Base-by-base conservation (phyloP, 2,113 vertebrate species). In the Paracanthobrama guichenoti region DNA sequence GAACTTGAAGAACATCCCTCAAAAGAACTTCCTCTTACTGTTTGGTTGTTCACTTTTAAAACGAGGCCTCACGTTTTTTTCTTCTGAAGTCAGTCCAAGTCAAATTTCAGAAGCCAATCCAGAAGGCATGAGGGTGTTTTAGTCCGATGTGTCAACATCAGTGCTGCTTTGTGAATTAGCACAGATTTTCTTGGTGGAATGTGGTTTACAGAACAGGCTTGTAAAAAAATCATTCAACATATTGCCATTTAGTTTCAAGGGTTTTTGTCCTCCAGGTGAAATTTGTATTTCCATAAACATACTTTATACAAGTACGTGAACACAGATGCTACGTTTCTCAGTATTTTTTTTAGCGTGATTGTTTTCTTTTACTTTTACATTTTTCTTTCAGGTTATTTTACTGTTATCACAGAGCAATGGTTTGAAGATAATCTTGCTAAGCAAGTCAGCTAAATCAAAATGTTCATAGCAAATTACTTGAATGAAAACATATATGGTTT, bases 31-130 rank as follows among this genome's bases (percentile, higher is more conserved):
- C 57, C 59, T 78, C 53, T 50, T 44, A n/a, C 75, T 39, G 20
- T 53, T 60, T 35, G 79, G 44, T 73, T 79, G 46, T 67, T 66
- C 76, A 50, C 39, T 46, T 82, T 48, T 71, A 28, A 59, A 74
- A 42, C 11, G n/a, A 55, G 28, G 48, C 31, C 48, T n/a, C 26
- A 7, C 48, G 9, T 2, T 22, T 12, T 42, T 74, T 62, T 9
- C 73, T 24, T 82, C 18, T 73, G 83, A 87, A 79, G 74, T 79
- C 46, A 16, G 67, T 85, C 75, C 75, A 83, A 72, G 60, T 74
- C 16, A 31, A 31, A 83, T 57, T 77, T 83, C 48, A 79, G 46
- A 85, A 87, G 84, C 71, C 26, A 57, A 39, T 82, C 67, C 80
- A 85, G 48, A 73, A 79, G 5, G 42, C 24, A 76, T 11, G 50